Base-by-base conservation (phyloP, 2,113 vertebrate species). In the Falcunculus frontatus region DNA sequence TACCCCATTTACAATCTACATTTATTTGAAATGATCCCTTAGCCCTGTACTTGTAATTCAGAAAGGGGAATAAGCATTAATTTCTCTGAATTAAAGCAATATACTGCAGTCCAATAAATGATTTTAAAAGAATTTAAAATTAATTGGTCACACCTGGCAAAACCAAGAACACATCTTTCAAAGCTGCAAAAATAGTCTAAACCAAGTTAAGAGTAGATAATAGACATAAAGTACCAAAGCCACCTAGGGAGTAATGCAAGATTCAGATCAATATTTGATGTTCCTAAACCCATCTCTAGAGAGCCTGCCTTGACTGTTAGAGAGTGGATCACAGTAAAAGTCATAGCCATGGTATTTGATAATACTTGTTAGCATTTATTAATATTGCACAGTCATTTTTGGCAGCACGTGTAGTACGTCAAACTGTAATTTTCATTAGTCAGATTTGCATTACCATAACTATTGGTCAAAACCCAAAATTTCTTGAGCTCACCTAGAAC, bases 381-480 rank as follows among this genome's bases (percentile, higher is more conserved):
- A 79, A 56, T 8, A 62, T 2, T 32, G 27, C 32, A 44, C 19
- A 57, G 29, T 30, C 16, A 62, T 74, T 95, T 83, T 64, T 93
- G 50, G 27, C 42, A 76, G 26, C 2, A 13, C 4, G 9, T 13
- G 9, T 2, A 19, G 41, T 4, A 10, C 29, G 33, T 70, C 25
- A 75, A 47, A 73, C 33, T 47, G 35, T 60, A 9, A 39, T 84
- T 82, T 77, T 70, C 32, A 37, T 56, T 50, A 65, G 39, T 90
- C 32, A 46, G n/a, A 83, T n/a, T 16, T 33, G 42, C 1, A 1
- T 41, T 69, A 39, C 30, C 1, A 0, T 17, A 86, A 74, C n/a
- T 55, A 44, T 20, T 76, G 50, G 29, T 49, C 52, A 73, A 73
- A 92, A 29, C 3, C 3, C 30, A 1, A 1, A 3, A n/a, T 44